phyloP scores from a whole-genome alignment of 2,113 vertebrate genomes.

The Bos javanicus region DNA sequence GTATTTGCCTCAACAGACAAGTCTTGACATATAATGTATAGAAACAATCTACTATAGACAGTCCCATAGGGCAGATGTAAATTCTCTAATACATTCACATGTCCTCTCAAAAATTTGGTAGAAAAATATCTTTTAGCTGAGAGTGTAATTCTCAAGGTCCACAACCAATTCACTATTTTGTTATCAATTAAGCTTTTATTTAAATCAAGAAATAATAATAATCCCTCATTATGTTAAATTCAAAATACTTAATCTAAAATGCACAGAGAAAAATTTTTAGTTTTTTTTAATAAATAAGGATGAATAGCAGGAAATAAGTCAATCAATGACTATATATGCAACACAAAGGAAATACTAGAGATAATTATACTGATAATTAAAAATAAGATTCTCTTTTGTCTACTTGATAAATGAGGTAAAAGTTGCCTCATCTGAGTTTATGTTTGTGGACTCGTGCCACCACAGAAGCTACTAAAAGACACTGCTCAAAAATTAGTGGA shows the following conservation, averaged over 20 bases:
- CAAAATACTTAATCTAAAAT: conserved; percentile 23
- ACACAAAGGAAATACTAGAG: not conserved
- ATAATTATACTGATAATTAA: not conserved
- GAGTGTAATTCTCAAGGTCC: conserved; percentile 23
- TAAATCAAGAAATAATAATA: conserved; percentile 26
- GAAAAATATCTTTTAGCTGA: not conserved
- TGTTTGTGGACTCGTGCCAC: conserved; percentile 19
- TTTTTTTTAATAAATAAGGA: not conserved
- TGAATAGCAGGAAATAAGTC: not conserved
- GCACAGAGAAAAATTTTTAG: not conserved
- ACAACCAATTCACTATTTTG: not conserved
- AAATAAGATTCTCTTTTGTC: conserved; percentile 30
- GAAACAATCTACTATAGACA: not conserved
- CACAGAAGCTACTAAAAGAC: conserved; percentile 42
- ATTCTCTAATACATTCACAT: not conserved
- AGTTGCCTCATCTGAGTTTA: conserved; percentile 36
- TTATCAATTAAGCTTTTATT: conserved; percentile 13
- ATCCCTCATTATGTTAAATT: not conserved
- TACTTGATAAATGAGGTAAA: conserved; percentile 28
- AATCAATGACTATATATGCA: not conserved
- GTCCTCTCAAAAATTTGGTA: not conserved
- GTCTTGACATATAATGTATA: not conserved
- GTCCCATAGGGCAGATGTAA: not conserved
- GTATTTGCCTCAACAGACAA: not conserved
- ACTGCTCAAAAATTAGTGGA: conserved; percentile 29